These are phyloP conservation scores for Lasioglossum leucozonium DNA, from an alignment of 2,888 invertebrate species.

Conservation along the genomic window DNA sequence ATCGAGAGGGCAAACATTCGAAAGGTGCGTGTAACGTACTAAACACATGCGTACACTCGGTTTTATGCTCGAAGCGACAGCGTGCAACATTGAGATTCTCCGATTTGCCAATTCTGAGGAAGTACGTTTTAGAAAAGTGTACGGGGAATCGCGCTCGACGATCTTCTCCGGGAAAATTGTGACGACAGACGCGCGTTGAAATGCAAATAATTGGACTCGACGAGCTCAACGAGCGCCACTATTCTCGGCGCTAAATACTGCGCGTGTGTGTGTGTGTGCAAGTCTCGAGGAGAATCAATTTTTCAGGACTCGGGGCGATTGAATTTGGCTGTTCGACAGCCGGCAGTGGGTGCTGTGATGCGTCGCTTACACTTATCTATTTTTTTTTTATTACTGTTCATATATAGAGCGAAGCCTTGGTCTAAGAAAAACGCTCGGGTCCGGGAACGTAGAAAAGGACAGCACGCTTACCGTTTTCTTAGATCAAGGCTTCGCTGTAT, in stretches of 20 bases:
- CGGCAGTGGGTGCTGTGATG: not conserved
- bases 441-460: too few species aligned
- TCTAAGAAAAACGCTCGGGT: too few species aligned
- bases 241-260: not conserved
- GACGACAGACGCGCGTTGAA: not conserved
- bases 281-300: not conserved
- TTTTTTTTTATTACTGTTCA: not conserved
- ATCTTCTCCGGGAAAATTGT: not conserved
- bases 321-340: not conserved
- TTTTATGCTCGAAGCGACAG: constrained; percentile 34
- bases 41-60: constrained; percentile 48
- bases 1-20: constrained; percentile 31
- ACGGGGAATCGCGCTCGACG: not conserved
- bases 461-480: too few species aligned
- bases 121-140: constrained; percentile 37
- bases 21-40: constrained; percentile 38
- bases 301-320: not conserved
- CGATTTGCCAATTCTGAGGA: constrained; percentile 27
- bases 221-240: not conserved
- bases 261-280: not conserved
- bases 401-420: too few species aligned
- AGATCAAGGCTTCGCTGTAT: too few species aligned
- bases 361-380: not conserved
- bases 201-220: not conserved
- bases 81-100: constrained; percentile 27